A percentile compares a stretch with the other conserved stretches of the same genome.
These are phyloP conservation scores for Oasisia sp. DNA, from an alignment of 2,888 invertebrate species.

Conservation along the genomic window DNA sequence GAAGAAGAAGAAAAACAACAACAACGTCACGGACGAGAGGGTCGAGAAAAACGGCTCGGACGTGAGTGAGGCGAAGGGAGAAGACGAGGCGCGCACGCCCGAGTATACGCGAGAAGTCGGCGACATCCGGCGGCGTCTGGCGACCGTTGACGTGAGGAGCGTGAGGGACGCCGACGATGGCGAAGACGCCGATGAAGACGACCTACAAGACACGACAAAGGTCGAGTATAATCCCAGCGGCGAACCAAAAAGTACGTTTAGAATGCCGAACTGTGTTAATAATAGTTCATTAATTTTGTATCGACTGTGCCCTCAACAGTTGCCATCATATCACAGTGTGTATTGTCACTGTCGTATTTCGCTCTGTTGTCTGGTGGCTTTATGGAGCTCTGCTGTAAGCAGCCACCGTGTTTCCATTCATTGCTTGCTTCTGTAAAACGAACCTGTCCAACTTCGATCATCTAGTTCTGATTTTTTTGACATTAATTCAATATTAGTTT, in stretches of 20 bases:
- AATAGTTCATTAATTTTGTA: background rate
- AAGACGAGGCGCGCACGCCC: background rate
- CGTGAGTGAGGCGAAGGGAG: slow-evolving; percentile 6
- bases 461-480: too few relatives aligned
- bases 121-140: slow-evolving; percentile 1
- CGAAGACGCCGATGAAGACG: slow-evolving; percentile 19
- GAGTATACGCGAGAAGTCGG: background rate
- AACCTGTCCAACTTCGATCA: too few relatives aligned
- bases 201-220: background rate
- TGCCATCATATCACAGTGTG: background rate
- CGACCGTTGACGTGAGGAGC: background rate
- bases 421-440: too few relatives aligned
- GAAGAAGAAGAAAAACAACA: background rate
- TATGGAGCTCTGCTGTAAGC: too few relatives aligned
- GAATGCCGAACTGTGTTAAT: background rate
- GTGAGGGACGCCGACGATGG: slow-evolving; percentile 17
- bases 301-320: background rate
- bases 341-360: background rate
- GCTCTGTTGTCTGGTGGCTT: too few relatives aligned
- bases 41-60: slow-evolving; percentile 23
- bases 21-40: background rate
- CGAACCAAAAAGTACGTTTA: background rate
- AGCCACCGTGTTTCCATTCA: too few relatives aligned
- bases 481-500: too few relatives aligned
- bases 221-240: background rate